Evolutionary conservation across 2,113 vertebrate species (phyloP).

Genomic region (Oophaga pumilio): DNA sequence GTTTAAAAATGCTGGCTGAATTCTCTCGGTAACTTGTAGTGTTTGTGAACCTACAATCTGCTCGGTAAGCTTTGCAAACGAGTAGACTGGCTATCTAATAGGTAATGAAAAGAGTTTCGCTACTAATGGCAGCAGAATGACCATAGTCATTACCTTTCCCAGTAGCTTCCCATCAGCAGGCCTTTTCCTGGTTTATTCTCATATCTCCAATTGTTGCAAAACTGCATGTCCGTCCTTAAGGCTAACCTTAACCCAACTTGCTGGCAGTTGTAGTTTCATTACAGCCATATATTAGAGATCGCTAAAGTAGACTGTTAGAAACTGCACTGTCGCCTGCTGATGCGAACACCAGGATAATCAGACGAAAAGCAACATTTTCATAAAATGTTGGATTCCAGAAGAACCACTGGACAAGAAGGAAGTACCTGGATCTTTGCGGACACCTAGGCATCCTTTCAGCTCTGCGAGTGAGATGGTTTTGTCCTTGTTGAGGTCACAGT

Average conservation of each 20-base stretch:
- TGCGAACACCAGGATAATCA: background rate
- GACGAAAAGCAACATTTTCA: background rate
- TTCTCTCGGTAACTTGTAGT: too few species aligned
- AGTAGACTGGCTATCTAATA: background rate
- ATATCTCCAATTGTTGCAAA: background rate
- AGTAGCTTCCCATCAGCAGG: background rate
- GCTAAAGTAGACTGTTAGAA: background rate
- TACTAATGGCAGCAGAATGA: background rate
- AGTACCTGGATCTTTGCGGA: constrained; percentile 87
- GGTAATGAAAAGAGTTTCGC: background rate
- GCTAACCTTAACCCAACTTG: background rate
- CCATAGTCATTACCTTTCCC: too few species aligned
- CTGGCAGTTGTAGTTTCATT: background rate
- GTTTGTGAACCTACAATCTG: too few species aligned
- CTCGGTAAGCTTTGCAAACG: too few species aligned
- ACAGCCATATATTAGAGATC: background rate
- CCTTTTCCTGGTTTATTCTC: background rate
- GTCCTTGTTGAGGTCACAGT: constrained; percentile 98
- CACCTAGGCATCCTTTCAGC: constrained; percentile 95
- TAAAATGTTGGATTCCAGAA: background rate
- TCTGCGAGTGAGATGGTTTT: constrained; percentile 90
- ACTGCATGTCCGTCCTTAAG: background rate
- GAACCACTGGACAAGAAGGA: background rate
- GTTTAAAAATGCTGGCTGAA: too few species aligned
- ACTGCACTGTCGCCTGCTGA: background rate